phyloP scores from a whole-genome alignment of 2,113 vertebrate species.

The Lontra canadensis region DNA sequence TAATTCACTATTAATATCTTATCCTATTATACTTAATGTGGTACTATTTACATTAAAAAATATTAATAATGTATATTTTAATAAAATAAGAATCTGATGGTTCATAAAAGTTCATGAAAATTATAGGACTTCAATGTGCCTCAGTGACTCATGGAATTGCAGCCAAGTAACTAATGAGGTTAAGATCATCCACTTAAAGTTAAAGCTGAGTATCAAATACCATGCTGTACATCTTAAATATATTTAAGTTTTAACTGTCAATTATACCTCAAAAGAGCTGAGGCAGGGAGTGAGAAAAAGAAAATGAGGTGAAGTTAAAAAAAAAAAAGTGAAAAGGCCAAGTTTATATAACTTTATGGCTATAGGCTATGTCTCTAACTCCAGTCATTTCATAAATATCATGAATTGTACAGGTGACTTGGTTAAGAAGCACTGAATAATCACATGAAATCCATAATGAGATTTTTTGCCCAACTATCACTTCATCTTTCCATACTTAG shows the following conservation, averaged over 20 bases:
- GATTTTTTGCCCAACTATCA: neutral
- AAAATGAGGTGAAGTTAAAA: neutral
- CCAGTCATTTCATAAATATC: neutral
- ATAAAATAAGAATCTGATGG: neutral
- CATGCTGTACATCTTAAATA: neutral
- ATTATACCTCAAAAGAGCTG: neutral
- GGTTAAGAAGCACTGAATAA: neutral
- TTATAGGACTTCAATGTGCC: neutral
- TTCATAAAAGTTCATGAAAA: conserved; percentile 7
- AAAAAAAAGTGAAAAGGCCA: neutral
- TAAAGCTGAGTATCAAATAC: neutral
- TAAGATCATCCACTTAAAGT: neutral
- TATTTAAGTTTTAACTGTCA: neutral
- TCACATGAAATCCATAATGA: neutral
- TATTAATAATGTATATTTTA: neutral
- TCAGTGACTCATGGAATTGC: neutral
- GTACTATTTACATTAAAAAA: neutral
- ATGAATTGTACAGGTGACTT: neutral
- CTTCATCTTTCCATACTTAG: neutral
- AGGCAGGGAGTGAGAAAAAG: neutral
- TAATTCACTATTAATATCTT: neutral
- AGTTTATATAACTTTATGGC: neutral
- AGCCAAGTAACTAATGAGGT: neutral
- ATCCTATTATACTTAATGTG: neutral
- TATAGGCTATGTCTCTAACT: neutral